Evolutionary conservation across 2,888 invertebrate genomes (phyloP), one percentile per base, ranked within the genome.

Genomic region (Drosophila neoperkinsi): DNA sequence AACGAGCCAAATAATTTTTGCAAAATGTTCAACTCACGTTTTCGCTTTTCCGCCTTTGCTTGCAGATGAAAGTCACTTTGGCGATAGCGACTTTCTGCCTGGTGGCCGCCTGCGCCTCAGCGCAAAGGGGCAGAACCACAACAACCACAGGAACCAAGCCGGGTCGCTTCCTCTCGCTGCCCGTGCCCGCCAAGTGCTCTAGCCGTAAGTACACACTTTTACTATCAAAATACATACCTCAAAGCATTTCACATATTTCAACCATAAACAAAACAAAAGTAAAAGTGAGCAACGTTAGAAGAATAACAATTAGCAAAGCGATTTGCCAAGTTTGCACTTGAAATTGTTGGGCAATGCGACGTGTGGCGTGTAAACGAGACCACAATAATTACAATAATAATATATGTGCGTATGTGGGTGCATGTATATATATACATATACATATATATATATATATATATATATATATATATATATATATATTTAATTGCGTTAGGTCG

Each of bases 151-250:
- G 92, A 75, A 95, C 95, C 90, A 95, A 96, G 92, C 97, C 97
- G 18, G 97, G 97, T 91, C 94, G 97, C 90, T 97, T 97, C 94
- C 95, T 97, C 79, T 96, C 97, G 58, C 95, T 97, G 82, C 97
- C 97, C 53, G 94, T 95, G 75, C 95, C 97, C 74, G 95, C 96
- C 92, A 97, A 97, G 94, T 97, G 97, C 93, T 95, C 97, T 77
- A 96, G 94, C 94, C 95, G 97, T 97, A 94, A 97, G 97, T 97
- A 62, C 28, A 62, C 21, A 3, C n/a, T 30, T 46, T 49, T 21
- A 6, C 34, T 4, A 49, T 25, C 28, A 56, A 55, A 18, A 33
- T 25, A 31, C 31, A 36, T 2, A 21, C n/a, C 31, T 21, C 3
- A 33, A 52, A 18, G 38, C 25, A 52, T 38, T 11, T 43, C 34